phyloP scores from a whole-genome alignment of 2,888 invertebrate genomes.

The Sepiola atlantica region DNA sequence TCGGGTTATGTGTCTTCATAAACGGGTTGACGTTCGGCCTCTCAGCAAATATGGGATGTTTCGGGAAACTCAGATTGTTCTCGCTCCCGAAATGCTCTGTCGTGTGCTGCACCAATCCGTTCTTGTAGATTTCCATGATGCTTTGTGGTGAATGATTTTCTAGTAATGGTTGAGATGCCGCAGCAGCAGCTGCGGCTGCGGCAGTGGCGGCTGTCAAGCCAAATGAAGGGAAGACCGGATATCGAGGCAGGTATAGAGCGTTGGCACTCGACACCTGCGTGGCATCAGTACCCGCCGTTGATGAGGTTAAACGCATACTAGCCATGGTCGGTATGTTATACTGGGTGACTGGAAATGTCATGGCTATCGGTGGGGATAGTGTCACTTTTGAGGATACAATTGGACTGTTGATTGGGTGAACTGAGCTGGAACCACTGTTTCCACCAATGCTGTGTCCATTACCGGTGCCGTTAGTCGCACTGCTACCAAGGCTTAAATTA shows the following conservation, averaged over 20 bases:
- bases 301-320: constrained; percentile 34
- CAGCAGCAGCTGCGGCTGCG: constrained; percentile 39
- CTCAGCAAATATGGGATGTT: constrained; percentile 44
- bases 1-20: constrained; percentile 67
- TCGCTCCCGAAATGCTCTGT: constrained; percentile 8
- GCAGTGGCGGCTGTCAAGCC: constrained; percentile 13
- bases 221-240: constrained; percentile 42
- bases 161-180: constrained; percentile 24
- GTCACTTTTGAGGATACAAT: constrained; percentile 34
- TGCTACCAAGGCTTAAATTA: constrained; percentile 36
- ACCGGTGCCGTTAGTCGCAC: not conserved
- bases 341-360: constrained; percentile 43
- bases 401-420: constrained; percentile 45
- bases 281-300: not conserved
- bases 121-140: constrained; percentile 46
- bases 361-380: constrained; percentile 50
- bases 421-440: constrained; percentile 40
- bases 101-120: not conserved
- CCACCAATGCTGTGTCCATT: constrained; percentile 35
- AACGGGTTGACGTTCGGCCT: constrained; percentile 51
- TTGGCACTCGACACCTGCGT: constrained; percentile 14
- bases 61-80: constrained; percentile 36
- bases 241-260: constrained; percentile 42
- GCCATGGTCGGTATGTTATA: constrained; percentile 37
- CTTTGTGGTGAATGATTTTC: constrained; percentile 32